These are phyloP conservation scores for Parazoanthus swiftii DNA, from an alignment of 92 coral and sea anemone species.

Conservation along the genomic window DNA sequence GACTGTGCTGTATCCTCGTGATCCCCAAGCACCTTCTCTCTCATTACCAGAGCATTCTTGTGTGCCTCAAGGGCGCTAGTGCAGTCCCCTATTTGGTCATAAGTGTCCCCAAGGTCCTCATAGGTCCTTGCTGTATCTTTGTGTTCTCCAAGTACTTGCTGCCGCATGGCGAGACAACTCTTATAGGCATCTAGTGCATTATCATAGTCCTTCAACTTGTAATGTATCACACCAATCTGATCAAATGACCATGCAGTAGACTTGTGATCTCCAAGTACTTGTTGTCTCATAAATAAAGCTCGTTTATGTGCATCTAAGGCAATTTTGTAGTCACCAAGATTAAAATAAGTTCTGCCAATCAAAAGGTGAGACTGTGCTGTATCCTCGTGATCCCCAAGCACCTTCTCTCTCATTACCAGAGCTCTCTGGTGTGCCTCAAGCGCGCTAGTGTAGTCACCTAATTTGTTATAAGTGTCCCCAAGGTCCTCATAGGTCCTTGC, in stretches of 20 bases:
- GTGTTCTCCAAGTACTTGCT: neutral
- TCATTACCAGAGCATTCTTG: neutral
- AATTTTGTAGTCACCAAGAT: neutral
- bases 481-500: no score
- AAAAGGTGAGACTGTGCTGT: neutral
- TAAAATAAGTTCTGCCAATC: neutral
- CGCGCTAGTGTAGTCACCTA: no score
- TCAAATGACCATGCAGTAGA: neutral
- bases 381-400: neutral
- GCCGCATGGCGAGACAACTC: neutral
- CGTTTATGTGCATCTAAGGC: neutral
- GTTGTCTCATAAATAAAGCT: neutral
- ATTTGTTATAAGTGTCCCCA: no score
- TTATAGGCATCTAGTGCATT: neutral
- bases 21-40: neutral
- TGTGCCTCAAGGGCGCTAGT: neutral
- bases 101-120: neutral
- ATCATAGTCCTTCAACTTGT: neutral
- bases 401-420: no score
- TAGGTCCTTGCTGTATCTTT: neutral
- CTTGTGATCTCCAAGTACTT: neutral
- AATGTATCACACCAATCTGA: neutral
- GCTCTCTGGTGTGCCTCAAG: no score
- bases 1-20: neutral
- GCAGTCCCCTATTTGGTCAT: no score